Evolutionary conservation across 2,797 vertebrate species (phyloP), one percentile per base, ranked within the genome.

Genomic region (Caiman crocodilus): DNA sequence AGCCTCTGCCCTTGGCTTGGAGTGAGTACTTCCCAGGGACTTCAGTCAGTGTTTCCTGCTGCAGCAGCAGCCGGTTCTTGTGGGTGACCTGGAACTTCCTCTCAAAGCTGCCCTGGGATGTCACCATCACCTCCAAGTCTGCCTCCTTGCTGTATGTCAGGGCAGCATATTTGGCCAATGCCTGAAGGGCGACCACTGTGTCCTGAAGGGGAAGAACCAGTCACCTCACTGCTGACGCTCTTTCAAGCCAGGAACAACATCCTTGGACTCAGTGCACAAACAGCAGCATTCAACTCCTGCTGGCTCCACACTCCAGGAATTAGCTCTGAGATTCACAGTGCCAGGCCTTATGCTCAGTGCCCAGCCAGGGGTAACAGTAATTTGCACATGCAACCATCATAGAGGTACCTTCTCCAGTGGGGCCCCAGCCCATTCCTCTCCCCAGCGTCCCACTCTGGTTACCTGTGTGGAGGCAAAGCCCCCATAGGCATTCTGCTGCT

Each of bases 401-500:
- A 75, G 50, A 84, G 26, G 65, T 73, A 91, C 63, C 59, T 88
- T 82, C 30, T 77, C 69, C 56, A 69, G 58, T 20, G 73, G 26
- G 4, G 30, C 23, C 67, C 32, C 23, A 11, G n/a, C 42, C 65
- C 25, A 26, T 80, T 63, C 30, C 64, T 6, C 69, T 30, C 26
- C 77, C 73, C 5, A 2, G 15, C 60, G 74, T 32, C 32, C 15
- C 57, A 63, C 87, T 84, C 26, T 0, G 1, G 90, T 94, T 92
- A 98, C 98, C 97, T 98, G 98, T 21, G 98, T 98, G 63, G 96
- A 97, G 23, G 97, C 95, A 92, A 98, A 98, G 16, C 97, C 98
- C 55, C 98, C 97, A 2, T 96, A 82, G 30, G 97, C 90, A 63
- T 98, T 98, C 93, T 97, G 97, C 79, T 98, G 97, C 61, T 93